Evolutionary conservation across 2,797 vertebrate genomes (phyloP).

Genomic region (Anas acuta): DNA sequence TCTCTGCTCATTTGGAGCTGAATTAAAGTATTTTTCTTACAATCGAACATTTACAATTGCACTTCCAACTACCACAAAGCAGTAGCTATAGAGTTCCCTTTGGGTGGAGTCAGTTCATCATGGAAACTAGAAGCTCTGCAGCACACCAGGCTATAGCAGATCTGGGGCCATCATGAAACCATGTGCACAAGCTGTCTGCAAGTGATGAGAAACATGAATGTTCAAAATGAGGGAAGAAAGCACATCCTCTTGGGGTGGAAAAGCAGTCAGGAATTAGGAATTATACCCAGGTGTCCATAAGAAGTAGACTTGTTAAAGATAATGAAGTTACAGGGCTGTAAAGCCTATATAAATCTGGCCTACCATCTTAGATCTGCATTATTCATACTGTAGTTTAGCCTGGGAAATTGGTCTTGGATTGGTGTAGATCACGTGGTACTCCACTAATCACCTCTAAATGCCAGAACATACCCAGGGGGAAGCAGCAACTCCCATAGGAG

Average conservation of each 20-base stretch:
- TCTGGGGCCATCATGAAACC: background rate
- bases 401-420: constrained; percentile 18
- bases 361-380: background rate
- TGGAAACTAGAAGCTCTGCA: background rate
- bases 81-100: background rate
- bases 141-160: background rate
- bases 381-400: background rate
- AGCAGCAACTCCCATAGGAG: background rate
- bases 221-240: background rate
- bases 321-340: background rate
- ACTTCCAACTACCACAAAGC: background rate
- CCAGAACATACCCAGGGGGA: background rate
- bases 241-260: background rate
- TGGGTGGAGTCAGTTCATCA: background rate
- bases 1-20: background rate
- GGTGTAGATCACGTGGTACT: background rate
- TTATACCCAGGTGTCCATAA: background rate
- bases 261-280: background rate
- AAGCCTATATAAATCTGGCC: constrained; percentile 1
- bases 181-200: background rate
- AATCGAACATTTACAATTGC: background rate
- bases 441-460: constrained; percentile 3
- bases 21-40: background rate
- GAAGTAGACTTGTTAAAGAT: background rate
- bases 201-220: background rate